These are phyloP conservation scores for Brevimyrus niger DNA, from an alignment of 2,113 vertebrate species.

Conservation along the genomic window DNA sequence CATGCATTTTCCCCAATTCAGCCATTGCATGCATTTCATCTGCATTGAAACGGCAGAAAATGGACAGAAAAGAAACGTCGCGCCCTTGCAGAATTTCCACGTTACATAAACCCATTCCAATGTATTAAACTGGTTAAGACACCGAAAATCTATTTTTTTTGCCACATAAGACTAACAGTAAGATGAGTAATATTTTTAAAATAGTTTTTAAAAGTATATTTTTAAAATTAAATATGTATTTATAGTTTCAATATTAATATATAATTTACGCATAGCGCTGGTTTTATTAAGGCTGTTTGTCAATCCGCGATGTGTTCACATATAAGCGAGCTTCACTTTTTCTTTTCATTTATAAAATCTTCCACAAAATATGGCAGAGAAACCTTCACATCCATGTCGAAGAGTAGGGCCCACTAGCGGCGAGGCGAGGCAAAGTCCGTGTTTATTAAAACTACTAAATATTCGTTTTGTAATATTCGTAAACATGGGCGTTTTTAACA, in stretches of 20 bases:
- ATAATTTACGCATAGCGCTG: background rate
- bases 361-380: conserved; percentile 19
- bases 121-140: conserved; percentile 32
- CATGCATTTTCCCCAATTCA: background rate
- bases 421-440: conserved; percentile 18
- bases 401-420: conserved; percentile 41
- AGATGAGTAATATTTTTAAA: background rate
- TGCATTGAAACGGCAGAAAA: background rate
- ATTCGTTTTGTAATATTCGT: conserved; percentile 27
- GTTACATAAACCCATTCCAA: conserved; percentile 26
- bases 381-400: conserved; percentile 6
- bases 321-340: conserved; percentile 25
- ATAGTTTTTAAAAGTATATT: background rate
- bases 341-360: background rate
- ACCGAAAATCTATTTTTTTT: background rate
- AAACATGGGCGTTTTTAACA: conserved; percentile 53
- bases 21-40: background rate
- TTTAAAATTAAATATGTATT: background rate
- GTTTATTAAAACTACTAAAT: conserved; percentile 6
- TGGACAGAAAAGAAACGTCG: background rate
- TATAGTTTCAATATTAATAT: background rate
- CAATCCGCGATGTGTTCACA: conserved; percentile 12
- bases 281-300: background rate
- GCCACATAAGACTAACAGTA: background rate
- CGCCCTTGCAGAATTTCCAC: background rate